phyloP scores from a whole-genome alignment of 23 tunicate species.

The Ciona savignyi region DNA sequence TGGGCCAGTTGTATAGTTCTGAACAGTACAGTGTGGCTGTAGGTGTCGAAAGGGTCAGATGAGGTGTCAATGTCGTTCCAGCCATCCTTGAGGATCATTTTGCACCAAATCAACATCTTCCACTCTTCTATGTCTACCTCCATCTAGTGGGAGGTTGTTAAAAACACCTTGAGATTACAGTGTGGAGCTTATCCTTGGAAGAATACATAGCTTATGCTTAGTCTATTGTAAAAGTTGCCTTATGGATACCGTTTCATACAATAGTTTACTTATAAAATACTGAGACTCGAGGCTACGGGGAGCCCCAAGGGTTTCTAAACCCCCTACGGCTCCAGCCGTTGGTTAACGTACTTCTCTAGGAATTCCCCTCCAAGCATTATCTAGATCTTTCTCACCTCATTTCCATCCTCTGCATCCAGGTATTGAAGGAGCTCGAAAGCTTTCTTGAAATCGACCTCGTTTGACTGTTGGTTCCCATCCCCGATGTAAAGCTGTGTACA shows the following conservation, averaged over 20 bases:
- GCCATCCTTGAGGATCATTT: conserved; percentile 25
- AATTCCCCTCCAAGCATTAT: too few species aligned
- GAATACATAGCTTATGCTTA: not conserved
- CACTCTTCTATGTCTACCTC: conserved; percentile 17
- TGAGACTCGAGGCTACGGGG: too few species aligned
- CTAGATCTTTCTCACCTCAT: conserved; percentile 2
- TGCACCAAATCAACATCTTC: conserved; percentile 65
- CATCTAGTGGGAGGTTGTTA: not conserved
- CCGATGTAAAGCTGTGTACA: conserved; percentile 65
- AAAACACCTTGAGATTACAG: not conserved
- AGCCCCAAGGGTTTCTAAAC: too few species aligned
- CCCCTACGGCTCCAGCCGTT: too few species aligned
- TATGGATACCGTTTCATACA: too few species aligned
- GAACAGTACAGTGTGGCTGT: conserved; percentile 53
- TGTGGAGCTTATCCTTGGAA: not conserved
- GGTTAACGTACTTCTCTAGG: too few species aligned
- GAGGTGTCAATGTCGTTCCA: conserved; percentile 55
- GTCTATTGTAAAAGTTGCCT: too few species aligned
- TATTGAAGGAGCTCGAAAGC: conserved; percentile 59
- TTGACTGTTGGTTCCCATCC: conserved; percentile 34
- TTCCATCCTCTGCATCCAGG: conserved; percentile 6
- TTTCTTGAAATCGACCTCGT: conserved; percentile 77
- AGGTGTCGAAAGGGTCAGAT: conserved; percentile 30
- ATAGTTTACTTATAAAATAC: too few species aligned
- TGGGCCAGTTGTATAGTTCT: conserved; percentile 33